Base-by-base conservation (phyloP, 1,140 invertebrate genomes). In the Carposina sasakii region DNA sequence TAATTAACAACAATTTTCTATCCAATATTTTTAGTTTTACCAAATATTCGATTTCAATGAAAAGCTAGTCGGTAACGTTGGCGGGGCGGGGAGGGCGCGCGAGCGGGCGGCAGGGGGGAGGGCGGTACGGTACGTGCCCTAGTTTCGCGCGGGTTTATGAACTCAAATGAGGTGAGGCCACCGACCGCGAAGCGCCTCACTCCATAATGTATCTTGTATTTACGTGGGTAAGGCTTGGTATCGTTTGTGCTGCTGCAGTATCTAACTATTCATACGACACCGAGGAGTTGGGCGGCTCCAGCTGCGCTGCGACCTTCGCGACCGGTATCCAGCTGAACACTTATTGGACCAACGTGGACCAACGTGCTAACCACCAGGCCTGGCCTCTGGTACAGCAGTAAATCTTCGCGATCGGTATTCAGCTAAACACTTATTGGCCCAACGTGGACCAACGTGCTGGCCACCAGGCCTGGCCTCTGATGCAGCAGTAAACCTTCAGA, bases 111-210 rank as follows among this genome's bases (percentile, higher is more conserved):
- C 54, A 63, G 58, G 64, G 66, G 69, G 53, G 73, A 73, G 74
- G 60, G 52, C 65, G 68, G 69, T 69, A 72, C 76, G 74, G 76
- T 79, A 76, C 76, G 74, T 81, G 79, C 65, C 79, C 77, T 56
- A 83, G 77, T 83, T 83, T 74, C 68, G 72, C 74, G 64, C 79
- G 77, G 79, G 79, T 83, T 71, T 66, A 81, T 77, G 79, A 83
- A 83, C 79, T 79, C 74, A 65, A 83, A 78, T 71, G 79, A 83
- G 79, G 79, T 83, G 81, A 83, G 79, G 79, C 79, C 79, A 81
- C 79, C 79, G 79, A 81, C 79, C 76, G 76, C 57, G 40, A 50
- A 41, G 42, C 19, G 52, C 39, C 47, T 53, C 63, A 66, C 45
- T 47, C 62, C 41, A 65, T 65, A 68, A 48, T 64, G 48, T 34